These are phyloP conservation scores for Protophormia terraenovae DNA, from an alignment of 2,888 invertebrate species.

Conservation along the genomic window DNA sequence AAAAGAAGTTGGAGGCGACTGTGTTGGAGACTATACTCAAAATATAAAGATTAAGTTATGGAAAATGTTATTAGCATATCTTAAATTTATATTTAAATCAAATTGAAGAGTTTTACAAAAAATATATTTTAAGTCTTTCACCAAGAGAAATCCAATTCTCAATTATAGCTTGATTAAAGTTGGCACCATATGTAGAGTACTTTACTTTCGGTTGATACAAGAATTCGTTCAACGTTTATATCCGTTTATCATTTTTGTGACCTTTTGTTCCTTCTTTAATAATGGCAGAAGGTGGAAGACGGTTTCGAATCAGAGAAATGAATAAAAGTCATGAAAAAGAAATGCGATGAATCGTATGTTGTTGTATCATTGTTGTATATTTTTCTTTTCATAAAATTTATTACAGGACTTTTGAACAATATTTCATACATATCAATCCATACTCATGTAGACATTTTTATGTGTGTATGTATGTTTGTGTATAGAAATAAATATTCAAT, in stretches of 20 bases:
- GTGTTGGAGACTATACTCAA: too few relatives aligned
- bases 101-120: too few relatives aligned
- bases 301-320: conserved; percentile 42
- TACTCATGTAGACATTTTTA: not conserved
- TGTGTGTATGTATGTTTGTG: not conserved
- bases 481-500: conserved; percentile 58
- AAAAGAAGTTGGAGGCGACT: not conserved
- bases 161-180: too few relatives aligned
- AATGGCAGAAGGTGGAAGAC: conserved; percentile 52
- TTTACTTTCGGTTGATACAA: conserved; percentile 5
- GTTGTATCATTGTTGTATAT: conserved; percentile 38
- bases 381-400: conserved; percentile 70
- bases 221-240: conserved; percentile 71
- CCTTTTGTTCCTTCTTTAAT: conserved; percentile 69
- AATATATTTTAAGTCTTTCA: too few relatives aligned
- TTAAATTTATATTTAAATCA: too few relatives aligned
- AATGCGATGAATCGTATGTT: conserved; percentile 40
- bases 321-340: conserved; percentile 50
- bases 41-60: too few relatives aligned
- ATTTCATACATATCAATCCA: conserved; percentile 19
- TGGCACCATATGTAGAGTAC: too few relatives aligned
- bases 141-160: too few relatives aligned
- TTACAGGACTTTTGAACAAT: conserved; percentile 64
- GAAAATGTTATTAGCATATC: too few relatives aligned
- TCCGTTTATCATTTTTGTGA: conserved; percentile 78